These are phyloP conservation scores for Gandaritis pyraliata DNA, from an alignment of 2,888 invertebrate genomes.

Conservation along the genomic window DNA sequence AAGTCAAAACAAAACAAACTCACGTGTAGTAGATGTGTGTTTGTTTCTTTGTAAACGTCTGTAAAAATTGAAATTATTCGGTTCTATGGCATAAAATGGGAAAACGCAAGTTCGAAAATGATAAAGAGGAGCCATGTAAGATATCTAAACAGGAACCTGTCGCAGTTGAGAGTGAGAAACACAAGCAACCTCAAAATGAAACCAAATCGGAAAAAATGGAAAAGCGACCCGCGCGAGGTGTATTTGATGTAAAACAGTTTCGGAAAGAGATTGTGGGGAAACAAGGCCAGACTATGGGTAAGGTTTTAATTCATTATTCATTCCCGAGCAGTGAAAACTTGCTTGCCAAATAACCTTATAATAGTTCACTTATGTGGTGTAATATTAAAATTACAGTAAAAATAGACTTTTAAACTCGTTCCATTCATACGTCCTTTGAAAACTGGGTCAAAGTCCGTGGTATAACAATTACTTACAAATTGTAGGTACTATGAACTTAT, in stretches of 20 bases:
- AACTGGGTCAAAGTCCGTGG: too few species aligned
- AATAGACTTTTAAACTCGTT: background rate
- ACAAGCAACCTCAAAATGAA: slow-evolving; percentile 62
- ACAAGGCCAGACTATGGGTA: slow-evolving; percentile 84
- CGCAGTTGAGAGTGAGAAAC: slow-evolving; percentile 38
- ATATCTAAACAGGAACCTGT: slow-evolving; percentile 53
- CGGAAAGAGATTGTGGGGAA: slow-evolving; percentile 81
- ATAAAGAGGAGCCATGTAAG: slow-evolving; percentile 50
- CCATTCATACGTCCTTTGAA: background rate
- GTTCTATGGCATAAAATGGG: slow-evolving; percentile 57
- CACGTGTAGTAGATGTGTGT: slow-evolving; percentile 47
- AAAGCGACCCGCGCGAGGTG: slow-evolving; percentile 48
- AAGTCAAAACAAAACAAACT: slow-evolving; percentile 50
- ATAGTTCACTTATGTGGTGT: too few species aligned
- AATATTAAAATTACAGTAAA: too few species aligned
- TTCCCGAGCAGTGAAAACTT: too few species aligned
- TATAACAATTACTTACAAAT: too few species aligned
- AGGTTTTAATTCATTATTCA: slow-evolving; percentile 35
- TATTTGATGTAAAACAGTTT: slow-evolving; percentile 85
- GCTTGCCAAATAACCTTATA: too few species aligned
- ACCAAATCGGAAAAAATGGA: slow-evolving; percentile 18
- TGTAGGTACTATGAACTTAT: too few species aligned
- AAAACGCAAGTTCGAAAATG: slow-evolving; percentile 67
- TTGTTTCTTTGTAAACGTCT: slow-evolving; percentile 7
- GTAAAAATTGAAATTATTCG: slow-evolving; percentile 2